These are phyloP conservation scores for Lepilemur ruficaudatus DNA, from an alignment of 2,797 vertebrate genomes.

Conservation along the genomic window DNA sequence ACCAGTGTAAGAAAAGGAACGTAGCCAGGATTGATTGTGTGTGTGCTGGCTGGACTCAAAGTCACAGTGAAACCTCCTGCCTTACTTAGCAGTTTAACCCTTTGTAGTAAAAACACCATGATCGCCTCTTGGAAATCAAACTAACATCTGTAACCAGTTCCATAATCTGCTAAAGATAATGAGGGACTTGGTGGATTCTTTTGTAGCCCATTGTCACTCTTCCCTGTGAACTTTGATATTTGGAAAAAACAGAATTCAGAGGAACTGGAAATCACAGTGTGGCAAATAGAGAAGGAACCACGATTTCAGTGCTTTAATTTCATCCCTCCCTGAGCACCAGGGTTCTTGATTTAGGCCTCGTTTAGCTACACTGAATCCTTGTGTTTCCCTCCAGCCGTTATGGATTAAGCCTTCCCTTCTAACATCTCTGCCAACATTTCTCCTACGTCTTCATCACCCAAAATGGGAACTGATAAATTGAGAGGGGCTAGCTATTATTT, in stretches of 20 bases:
- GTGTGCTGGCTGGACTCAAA: conserved; percentile 28
- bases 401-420: neutral
- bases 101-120: conserved; percentile 20
- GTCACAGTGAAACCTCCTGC: neutral
- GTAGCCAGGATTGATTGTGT: neutral
- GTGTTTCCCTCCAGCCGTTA: neutral
- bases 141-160: neutral
- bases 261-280: neutral
- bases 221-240: conserved; percentile 18
- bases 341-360: neutral
- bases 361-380: neutral
- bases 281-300: neutral
- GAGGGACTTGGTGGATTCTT: neutral
- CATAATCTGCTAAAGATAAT: conserved; percentile 9
- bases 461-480: neutral
- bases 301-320: neutral
- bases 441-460: neutral
- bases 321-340: neutral
- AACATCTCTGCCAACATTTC: neutral
- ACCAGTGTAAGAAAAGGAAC: conserved; percentile 22
- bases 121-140: neutral
- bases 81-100: conserved; percentile 54
- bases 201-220: neutral
- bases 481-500: neutral
- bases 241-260: conserved; percentile 6